Conservation (phyloP, 2,113 vertebrate species). For the Zeus faber region DNA sequence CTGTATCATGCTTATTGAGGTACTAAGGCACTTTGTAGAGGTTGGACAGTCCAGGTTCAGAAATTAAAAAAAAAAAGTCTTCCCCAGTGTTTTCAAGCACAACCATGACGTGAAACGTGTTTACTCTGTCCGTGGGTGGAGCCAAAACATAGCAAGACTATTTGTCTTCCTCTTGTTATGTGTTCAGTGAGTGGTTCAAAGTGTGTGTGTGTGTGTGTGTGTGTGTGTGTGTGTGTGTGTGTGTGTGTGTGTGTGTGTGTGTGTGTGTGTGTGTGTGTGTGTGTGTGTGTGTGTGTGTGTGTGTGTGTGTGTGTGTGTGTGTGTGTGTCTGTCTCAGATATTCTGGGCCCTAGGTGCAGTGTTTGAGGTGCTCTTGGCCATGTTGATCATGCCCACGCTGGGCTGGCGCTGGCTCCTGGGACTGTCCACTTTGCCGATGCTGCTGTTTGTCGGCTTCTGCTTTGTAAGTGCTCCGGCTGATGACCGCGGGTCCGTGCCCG, state of each 20-base stretch:
- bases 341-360: slow-evolving; percentile 90
- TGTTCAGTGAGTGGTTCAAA: no score
- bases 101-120: no score
- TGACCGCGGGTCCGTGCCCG: no score
- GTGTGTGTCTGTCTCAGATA: slow-evolving; percentile 66
- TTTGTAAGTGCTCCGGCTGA: no score
- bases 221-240: slow-evolving; percentile 21
- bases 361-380: slow-evolving; percentile 86
- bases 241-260: background rate
- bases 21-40: slow-evolving; percentile 40
- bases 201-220: background rate
- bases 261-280: slow-evolving; percentile 17
- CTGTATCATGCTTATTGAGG: slow-evolving; percentile 85
- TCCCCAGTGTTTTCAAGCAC: no score
- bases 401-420: slow-evolving; percentile 93
- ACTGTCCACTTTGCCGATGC: slow-evolving; percentile 80
- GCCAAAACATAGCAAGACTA: no score
- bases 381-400: slow-evolving; percentile 87
- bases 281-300: background rate
- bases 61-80: no score
- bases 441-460: slow-evolving; percentile 14
- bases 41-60: no score
- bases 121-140: no score
- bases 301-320: background rate
- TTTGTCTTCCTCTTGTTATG: background rate